These are phyloP conservation scores for Periophthalmus modestus DNA, from an alignment of 2,113 vertebrate genomes.

Conservation along the genomic window DNA sequence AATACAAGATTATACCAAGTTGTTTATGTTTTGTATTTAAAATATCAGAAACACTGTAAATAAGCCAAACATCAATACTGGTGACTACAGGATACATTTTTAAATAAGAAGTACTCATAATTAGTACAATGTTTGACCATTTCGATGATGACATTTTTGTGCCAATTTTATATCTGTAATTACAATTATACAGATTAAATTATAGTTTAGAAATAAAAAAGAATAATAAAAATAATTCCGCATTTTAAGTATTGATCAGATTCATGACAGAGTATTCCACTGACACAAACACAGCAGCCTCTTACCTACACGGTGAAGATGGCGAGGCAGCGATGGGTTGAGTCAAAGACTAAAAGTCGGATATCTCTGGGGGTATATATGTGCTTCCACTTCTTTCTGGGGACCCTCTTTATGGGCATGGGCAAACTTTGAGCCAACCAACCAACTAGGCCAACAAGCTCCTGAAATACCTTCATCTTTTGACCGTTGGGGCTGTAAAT, in stretches of 20 bases:
- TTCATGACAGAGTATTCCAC: not conserved
- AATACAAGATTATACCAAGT: not conserved
- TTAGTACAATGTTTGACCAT: not conserved
- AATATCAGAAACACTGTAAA: not conserved
- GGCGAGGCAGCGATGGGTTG: conserved; percentile 55
- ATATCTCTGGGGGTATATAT: conserved; percentile 45
- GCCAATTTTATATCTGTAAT: not conserved
- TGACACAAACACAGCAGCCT: conserved; percentile 33
- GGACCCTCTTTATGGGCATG: conserved; percentile 86
- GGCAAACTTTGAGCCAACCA: conserved; percentile 81
- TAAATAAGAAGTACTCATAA: not conserved
- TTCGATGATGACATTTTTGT: not conserved
- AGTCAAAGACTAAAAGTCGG: conserved; percentile 55
- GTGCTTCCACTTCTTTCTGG: conserved; percentile 10
- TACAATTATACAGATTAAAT: not conserved
- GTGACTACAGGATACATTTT: not conserved
- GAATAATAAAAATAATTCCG: not conserved
- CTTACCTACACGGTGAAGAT: conserved; percentile 78
- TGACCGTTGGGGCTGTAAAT: conserved; percentile 39
- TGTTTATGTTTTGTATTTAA: not conserved
- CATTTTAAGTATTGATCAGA: not conserved
- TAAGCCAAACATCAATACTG: not conserved
- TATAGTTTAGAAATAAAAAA: not conserved
- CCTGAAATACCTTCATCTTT: conserved; percentile 77
- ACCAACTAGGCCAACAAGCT: conserved; percentile 59